Percentiles rank a stretch among this genome's conserved stretches.
Conservation (phyloP, 2,888 invertebrate genomes). For the Rhaphigaster nebulosa region DNA sequence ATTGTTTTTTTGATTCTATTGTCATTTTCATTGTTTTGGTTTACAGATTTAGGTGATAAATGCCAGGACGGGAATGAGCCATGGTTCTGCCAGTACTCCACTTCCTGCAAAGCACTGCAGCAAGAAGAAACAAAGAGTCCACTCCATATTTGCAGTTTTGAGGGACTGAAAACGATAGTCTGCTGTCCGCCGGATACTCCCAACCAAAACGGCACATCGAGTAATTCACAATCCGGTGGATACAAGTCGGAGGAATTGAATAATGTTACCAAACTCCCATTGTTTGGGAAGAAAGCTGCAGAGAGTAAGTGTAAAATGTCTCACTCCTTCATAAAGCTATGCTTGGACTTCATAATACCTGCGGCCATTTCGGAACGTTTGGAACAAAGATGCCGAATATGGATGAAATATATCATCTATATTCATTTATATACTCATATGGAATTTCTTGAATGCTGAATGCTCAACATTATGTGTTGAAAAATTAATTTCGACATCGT, state of each 20-base stretch:
- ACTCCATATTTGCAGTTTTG: not conserved
- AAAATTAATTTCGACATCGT: too few relatives aligned
- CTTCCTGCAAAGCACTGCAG: not conserved
- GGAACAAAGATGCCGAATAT: too few relatives aligned
- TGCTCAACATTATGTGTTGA: too few relatives aligned
- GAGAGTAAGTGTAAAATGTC: not conserved
- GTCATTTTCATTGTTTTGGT: not conserved
- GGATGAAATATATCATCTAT: too few relatives aligned
- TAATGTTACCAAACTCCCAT: not conserved
- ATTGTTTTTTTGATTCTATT: not conserved
- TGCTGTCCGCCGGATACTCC: not conserved
- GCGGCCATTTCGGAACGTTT: too few relatives aligned
- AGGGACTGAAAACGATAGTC: not conserved
- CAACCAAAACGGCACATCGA: not conserved
- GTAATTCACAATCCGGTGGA: not conserved
- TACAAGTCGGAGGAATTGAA: not conserved
- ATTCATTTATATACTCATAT: too few relatives aligned
- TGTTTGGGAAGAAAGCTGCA: not conserved
- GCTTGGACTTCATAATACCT: not conserved
- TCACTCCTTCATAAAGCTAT: not conserved
- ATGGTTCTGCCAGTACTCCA: not conserved
- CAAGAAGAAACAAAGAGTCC: not conserved
- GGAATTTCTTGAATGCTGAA: too few relatives aligned
- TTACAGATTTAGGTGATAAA: conserved; percentile 18
- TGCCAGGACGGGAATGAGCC: not conserved